Evolutionary conservation across 2,113 vertebrate genomes (phyloP).

Genomic region (Bubalus kerabau): DNA sequence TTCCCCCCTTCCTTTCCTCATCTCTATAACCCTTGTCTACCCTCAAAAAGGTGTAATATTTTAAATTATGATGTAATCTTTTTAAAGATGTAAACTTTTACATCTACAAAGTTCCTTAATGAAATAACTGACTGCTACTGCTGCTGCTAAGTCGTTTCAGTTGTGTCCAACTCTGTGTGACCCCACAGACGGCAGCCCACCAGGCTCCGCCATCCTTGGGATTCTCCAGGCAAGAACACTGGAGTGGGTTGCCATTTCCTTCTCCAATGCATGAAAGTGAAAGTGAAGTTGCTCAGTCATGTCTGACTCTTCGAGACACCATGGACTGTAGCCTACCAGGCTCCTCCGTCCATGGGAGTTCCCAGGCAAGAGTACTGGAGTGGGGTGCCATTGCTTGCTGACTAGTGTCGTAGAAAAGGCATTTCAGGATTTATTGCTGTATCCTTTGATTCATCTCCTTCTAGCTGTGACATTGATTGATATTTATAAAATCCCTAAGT

Average conservation of each 20-base stretch:
- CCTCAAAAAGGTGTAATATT: not conserved
- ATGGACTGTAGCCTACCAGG: no score
- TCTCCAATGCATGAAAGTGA: no score
- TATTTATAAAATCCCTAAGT: conserved; percentile 30
- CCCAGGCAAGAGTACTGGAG: no score
- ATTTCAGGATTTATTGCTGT: not conserved
- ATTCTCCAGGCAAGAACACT: no score
- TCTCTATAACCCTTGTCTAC: not conserved
- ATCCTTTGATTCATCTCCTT: conserved; percentile 10
- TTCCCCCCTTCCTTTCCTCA: not conserved
- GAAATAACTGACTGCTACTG: not conserved
- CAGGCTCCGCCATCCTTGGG: no score
- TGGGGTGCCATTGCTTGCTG: no score
- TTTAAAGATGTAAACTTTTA: not conserved
- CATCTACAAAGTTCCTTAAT: conserved; percentile 4
- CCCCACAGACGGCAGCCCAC: no score
- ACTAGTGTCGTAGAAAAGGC: not conserved
- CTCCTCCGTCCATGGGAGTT: no score
- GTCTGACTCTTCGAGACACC: no score
- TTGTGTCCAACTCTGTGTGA: fast-evolving
- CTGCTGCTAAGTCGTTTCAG: no score
- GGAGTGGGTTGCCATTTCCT: no score
- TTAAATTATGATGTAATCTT: not conserved
- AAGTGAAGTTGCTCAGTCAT: no score
- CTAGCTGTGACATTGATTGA: conserved; percentile 51